A percentile compares a stretch with the other conserved stretches of the same genome.
Conservation (phyloP, 2,888 invertebrate species). For the Sycophila texana region DNA sequence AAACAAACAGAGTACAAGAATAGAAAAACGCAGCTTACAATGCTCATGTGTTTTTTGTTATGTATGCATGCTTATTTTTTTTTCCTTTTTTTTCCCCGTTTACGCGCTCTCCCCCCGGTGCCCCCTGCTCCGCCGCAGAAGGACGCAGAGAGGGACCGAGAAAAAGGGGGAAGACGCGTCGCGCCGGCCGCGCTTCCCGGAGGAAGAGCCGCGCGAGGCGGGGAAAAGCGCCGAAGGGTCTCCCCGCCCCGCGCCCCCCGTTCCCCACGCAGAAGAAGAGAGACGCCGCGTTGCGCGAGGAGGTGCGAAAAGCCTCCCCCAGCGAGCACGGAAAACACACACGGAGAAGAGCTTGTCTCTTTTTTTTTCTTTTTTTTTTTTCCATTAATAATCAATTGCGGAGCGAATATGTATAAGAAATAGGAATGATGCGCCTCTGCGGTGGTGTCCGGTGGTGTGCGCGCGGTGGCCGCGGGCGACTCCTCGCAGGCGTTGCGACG, state of each 20-base stretch:
- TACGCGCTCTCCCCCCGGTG: slow-evolving; percentile 38
- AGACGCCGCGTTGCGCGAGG: slow-evolving; percentile 35
- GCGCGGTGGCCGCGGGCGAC: slow-evolving; percentile 2
- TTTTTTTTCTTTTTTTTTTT: slow-evolving; percentile 18
- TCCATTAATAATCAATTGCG: slow-evolving; percentile 41
- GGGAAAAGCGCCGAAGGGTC: no score
- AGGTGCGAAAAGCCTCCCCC: slow-evolving; percentile 22
- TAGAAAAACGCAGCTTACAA: slow-evolving; percentile 46
- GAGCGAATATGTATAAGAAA: slow-evolving; percentile 52
- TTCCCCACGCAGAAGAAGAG: slow-evolving; percentile 49
- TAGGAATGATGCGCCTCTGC: slow-evolving; percentile 52
- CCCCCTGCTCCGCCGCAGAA: slow-evolving; percentile 21
- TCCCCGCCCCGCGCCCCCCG: slow-evolving; percentile 26
- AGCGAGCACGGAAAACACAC: slow-evolving; percentile 19
- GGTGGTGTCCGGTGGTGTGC: slow-evolving; percentile 23
- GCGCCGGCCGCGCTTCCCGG: no score
- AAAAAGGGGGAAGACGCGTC: no score
- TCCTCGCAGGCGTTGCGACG: slow-evolving; percentile 20
- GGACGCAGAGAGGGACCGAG: background rate
- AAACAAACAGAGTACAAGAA: slow-evolving; percentile 34
- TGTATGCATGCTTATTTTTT: slow-evolving; percentile 21
- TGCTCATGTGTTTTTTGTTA: slow-evolving; percentile 42
- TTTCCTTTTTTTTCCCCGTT: slow-evolving; percentile 32
- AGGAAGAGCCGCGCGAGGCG: no score
- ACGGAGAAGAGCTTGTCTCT: slow-evolving; percentile 20